phyloP scores from a whole-genome alignment of 2,888 invertebrate genomes.

The Cremastinae sp. region DNA sequence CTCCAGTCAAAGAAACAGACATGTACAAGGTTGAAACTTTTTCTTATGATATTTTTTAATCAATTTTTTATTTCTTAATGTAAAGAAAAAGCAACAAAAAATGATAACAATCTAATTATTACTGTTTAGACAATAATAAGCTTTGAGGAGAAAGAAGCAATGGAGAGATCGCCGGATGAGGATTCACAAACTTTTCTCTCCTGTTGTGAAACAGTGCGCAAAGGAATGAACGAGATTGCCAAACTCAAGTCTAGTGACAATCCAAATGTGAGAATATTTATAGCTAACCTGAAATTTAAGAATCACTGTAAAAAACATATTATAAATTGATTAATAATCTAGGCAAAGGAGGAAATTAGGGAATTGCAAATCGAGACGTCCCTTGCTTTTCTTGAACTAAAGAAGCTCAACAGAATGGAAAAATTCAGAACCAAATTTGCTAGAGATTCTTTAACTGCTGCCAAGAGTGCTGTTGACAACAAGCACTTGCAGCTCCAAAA shows the following conservation, averaged over 20 bases:
- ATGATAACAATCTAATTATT: background rate
- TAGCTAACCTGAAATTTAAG: too few relatives aligned
- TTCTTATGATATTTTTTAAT: background rate
- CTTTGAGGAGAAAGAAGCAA: slow-evolving; percentile 89
- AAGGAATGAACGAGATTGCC: slow-evolving; percentile 86
- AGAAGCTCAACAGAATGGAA: slow-evolving; percentile 94
- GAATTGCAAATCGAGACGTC: slow-evolving; percentile 88
- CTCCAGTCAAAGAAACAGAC: slow-evolving; percentile 71
- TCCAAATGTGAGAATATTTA: slow-evolving; percentile 81
- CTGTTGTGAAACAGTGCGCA: slow-evolving; percentile 87
- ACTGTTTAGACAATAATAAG: slow-evolving; percentile 84
- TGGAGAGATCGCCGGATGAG: slow-evolving; percentile 84
- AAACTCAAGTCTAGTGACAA: slow-evolving; percentile 84
- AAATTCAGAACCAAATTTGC: slow-evolving; percentile 93
- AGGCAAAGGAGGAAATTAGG: slow-evolving; percentile 85
- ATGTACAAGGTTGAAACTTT: slow-evolving; percentile 77
- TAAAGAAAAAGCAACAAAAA: background rate
- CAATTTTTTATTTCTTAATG: slow-evolving; percentile 9
- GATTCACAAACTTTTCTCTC: slow-evolving; percentile 86
- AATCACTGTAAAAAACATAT: background rate
- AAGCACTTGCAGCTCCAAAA: slow-evolving; percentile 95
- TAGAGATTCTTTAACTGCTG: slow-evolving; percentile 89
- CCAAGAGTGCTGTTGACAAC: slow-evolving; percentile 94
- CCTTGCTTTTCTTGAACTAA: slow-evolving; percentile 89
- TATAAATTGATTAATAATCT: slow-evolving; percentile 66